phyloP scores from a whole-genome alignment of 35 echinoderm and acorn worm species.

The Lytechinus pictus region DNA sequence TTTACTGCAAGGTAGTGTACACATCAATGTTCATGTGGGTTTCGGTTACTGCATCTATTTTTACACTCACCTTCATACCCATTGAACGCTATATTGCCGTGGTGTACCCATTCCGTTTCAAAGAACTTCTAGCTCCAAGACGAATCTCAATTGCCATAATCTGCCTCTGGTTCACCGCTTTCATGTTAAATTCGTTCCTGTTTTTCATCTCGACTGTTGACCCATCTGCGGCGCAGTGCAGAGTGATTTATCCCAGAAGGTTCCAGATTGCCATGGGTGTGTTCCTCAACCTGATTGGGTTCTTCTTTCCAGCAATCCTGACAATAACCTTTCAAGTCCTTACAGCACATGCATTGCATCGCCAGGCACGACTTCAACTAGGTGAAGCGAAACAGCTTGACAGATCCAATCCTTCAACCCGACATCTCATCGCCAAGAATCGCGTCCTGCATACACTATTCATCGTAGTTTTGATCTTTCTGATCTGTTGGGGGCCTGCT shows the following conservation, averaged over 20 bases:
- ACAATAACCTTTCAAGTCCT: conserved; percentile 28
- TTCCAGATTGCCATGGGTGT: not conserved
- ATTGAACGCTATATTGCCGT: conserved; percentile 75
- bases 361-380: not conserved
- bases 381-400: not conserved
- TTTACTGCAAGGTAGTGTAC: not conserved
- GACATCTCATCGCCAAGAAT: conserved; percentile 11
- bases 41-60: conserved; percentile 54
- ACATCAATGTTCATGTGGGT: conserved; percentile 35
- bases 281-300: conserved; percentile 35
- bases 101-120: conserved; percentile 60
- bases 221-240: not conserved
- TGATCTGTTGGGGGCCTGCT: conserved; percentile 54
- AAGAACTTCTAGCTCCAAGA: not conserved
- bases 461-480: conserved; percentile 52
- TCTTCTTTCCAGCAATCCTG: conserved; percentile 28
- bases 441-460: conserved; percentile 43
- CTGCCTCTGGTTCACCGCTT: not conserved
- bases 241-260: not conserved
- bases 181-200: conserved; percentile 11
- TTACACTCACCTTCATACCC: conserved; percentile 62
- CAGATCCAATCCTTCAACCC: not conserved
- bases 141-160: not conserved
- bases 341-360: conserved; percentile 23
- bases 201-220: not conserved